These are phyloP conservation scores for Phengaris arion DNA, from an alignment of 2,888 invertebrate genomes.

Conservation along the genomic window DNA sequence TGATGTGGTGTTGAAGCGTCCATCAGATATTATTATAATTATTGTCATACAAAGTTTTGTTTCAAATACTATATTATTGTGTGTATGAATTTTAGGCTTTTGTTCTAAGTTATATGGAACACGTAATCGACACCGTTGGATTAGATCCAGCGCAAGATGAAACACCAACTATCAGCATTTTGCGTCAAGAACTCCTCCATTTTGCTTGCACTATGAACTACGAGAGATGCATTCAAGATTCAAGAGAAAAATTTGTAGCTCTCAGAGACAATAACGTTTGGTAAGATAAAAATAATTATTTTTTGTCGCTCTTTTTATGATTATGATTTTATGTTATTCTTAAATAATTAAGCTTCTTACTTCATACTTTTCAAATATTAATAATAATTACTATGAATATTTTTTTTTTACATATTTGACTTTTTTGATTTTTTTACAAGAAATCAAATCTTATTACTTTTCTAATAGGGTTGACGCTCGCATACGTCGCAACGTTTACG, in stretches of 20 bases:
- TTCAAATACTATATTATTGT: no score
- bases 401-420: neutral
- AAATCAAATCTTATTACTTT: neutral
- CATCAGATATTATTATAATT: no score
- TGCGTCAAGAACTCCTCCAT: constrained; percentile 76
- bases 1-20: no score
- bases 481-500: constrained; percentile 80
- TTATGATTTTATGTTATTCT: no score
- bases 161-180: constrained; percentile 57
- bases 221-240: constrained; percentile 73
- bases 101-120: constrained; percentile 57
- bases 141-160: constrained; percentile 52
- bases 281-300: constrained; percentile 41
- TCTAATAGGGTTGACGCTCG: constrained; percentile 76
- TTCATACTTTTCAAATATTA: no score
- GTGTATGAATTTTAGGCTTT: constrained; percentile 47
- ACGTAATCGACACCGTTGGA: constrained; percentile 54
- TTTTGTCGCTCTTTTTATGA: no score
- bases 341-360: no score
- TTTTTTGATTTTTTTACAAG: no score
- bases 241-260: constrained; percentile 50
- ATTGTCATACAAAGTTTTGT: no score
- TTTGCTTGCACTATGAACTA: constrained; percentile 83
- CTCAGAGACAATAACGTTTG: constrained; percentile 47
- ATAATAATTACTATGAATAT: no score